Base-by-base conservation (phyloP, 2,888 invertebrate species). In the Synanthedon andrenaeformis region DNA sequence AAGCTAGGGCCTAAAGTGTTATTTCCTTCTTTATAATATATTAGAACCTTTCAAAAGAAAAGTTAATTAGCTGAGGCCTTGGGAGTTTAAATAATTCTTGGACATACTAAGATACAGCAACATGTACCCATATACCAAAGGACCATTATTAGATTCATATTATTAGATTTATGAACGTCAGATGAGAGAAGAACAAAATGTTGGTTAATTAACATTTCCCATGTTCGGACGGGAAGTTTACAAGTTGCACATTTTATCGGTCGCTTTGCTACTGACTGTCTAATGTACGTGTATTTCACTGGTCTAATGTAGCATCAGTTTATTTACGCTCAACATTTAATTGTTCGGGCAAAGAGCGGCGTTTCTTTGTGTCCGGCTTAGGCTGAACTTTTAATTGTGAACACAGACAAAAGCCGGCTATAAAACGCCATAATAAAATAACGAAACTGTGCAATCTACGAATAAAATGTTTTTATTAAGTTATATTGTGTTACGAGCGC, bases 331-430 rank as follows among this genome's bases (percentile, higher is more conserved):
- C 69, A 65, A 66, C 64, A 63, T 65, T 72, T 73, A 76, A 79
- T 76, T 78, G 80, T 70, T 69, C 65, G 63, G 68, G 76, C 76
- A 75, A 74, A 72, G 76, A 74, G 80, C 84, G 85, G 85, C 83
- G 74, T 79, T 79, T 80, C 84, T 83, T 83, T 84, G 82, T 82
- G 66, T 72, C 68, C 59, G 55, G 66, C 70, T 75, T 74, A 72
- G 77, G 81, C 82, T 76, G 81, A 81, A 81, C 79, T 80, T 83
- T 84, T 83, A 84, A 85, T 82, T 83, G 84, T 82, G 78, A 75
- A 81, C 69, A 74, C 78, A 84, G 80, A 82, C 82, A 78, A 79
- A 80, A 75, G 79, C 65, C 72, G 72, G 51, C 70, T 65, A 69
- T 73, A 76, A 78, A 69, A 82, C 76, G 67, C 74, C 66, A 72